phyloP scores from a whole-genome alignment of 2,113 vertebrate genomes.

The Sylvilagus bachmani region DNA sequence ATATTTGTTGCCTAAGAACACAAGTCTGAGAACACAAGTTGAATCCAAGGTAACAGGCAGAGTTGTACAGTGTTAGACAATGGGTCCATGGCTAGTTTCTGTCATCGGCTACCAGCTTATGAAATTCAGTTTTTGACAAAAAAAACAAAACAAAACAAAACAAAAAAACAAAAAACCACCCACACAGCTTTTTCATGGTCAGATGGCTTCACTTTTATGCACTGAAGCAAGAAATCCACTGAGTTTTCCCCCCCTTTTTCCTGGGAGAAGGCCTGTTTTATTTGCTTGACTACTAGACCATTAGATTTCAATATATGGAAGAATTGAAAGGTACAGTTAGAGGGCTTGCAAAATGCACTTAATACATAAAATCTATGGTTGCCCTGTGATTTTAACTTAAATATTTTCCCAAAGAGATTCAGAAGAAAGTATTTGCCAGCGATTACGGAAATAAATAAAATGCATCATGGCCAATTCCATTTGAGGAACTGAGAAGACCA shows the following conservation, averaged over 20 bases:
- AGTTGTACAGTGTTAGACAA: neutral
- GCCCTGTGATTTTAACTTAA: neutral
- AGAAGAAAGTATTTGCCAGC: neutral
- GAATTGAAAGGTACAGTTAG: neutral
- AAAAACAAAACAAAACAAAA: neutral
- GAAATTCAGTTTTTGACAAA: conserved; percentile 28
- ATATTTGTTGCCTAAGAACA: conserved; percentile 55
- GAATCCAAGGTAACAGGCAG: conserved; percentile 57
- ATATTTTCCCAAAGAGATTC: neutral
- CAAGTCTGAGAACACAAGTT: neutral
- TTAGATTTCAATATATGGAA: neutral
- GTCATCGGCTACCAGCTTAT: conserved; percentile 29
- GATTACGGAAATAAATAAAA: neutral
- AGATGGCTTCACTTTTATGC: conserved; percentile 42
- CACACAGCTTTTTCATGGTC: conserved; percentile 44
- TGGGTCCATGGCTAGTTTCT: conserved; percentile 24
- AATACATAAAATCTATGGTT: neutral
- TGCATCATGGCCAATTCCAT: neutral
- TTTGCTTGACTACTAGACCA: conserved; percentile 48
- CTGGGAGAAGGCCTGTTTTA: conserved; percentile 34
- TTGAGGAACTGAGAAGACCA: neutral
- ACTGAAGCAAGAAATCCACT: conserved; percentile 57
- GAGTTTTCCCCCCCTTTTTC: neutral
- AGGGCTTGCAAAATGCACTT: neutral
- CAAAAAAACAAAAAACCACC: conserved; percentile 6